A percentile compares a stretch with the other conserved stretches of the same genome.
phyloP scores from a whole-genome alignment of 2,797 vertebrate species.

The Smutsia gigantea region DNA sequence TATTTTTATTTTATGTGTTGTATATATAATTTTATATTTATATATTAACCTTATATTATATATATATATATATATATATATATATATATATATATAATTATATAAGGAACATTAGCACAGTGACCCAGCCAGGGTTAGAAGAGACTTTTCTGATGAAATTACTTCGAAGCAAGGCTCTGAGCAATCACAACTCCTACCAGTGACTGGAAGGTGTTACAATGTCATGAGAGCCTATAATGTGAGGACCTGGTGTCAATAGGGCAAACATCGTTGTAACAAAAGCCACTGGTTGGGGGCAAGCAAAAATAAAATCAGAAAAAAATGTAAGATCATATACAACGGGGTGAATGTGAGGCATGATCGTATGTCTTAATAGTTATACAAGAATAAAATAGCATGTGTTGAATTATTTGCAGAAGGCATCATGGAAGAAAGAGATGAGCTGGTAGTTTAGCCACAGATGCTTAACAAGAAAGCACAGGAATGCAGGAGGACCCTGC shows the following conservation, averaged over 20 bases:
- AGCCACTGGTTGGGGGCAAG: not conserved
- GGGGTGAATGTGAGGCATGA: not conserved
- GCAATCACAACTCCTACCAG: not conserved
- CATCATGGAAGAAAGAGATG: not conserved
- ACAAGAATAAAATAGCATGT: not conserved
- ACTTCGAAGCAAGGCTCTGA: not conserved
- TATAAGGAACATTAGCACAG: not conserved
- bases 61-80: too few relatives aligned
- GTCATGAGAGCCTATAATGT: not conserved
- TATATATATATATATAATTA: too few relatives aligned
- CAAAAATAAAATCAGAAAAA: slow-evolving; percentile 15
- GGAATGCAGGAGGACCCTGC: not conserved
- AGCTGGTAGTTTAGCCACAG: not conserved
- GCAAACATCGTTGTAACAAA: not conserved
- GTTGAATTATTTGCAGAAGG: not conserved
- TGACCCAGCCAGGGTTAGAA: not conserved
- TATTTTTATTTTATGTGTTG: too few relatives aligned
- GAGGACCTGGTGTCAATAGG: not conserved
- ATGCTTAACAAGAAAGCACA: not conserved
- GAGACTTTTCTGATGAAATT: not conserved
- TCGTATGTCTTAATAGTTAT: not conserved
- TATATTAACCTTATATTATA: too few relatives aligned
- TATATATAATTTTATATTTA: too few relatives aligned
- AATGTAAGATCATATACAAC: not conserved
- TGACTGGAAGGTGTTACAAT: not conserved